Percentiles rank a stretch among this genome's conserved stretches.
Evolutionary conservation across 2,113 vertebrate species (phyloP).

Genomic region (Mastomys natalensis): DNA sequence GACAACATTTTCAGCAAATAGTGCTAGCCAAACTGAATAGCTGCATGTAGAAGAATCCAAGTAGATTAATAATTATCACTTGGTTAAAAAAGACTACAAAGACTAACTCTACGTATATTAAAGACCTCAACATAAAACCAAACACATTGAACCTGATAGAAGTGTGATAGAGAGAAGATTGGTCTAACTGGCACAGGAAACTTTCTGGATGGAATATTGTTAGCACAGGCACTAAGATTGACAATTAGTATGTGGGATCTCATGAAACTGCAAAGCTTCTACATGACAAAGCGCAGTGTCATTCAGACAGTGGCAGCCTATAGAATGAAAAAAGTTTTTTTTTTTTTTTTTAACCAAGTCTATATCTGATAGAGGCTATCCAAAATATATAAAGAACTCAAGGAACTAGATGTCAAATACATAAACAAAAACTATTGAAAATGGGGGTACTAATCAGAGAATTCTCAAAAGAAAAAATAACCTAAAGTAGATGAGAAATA

Average conservation of each 20-base stretch:
- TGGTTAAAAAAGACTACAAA: no score
- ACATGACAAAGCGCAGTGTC: neutral
- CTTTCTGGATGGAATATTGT: neutral
- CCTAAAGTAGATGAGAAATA: no score
- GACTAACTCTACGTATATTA: neutral
- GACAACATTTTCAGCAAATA: neutral
- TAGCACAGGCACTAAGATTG: neutral
- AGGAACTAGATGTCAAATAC: neutral
- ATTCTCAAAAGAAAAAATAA: no score
- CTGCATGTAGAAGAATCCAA: neutral
- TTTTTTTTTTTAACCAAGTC: neutral
- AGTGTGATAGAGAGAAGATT: neutral
- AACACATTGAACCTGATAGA: neutral
- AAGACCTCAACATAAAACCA: neutral
- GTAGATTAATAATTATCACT: neutral
- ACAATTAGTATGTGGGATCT: no score
- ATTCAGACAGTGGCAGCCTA: neutral
- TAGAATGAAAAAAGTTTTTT: neutral
- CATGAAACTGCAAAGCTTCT: neutral
- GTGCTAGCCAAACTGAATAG: neutral
- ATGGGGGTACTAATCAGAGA: no score
- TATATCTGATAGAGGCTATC: neutral
- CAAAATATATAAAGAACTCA: neutral
- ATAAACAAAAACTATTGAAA: no score
- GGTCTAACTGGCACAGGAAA: neutral